phyloP scores from a whole-genome alignment of 30 jellyfish, hydroid and myxozoan genomes.

The Phacellophora camtschatica region DNA sequence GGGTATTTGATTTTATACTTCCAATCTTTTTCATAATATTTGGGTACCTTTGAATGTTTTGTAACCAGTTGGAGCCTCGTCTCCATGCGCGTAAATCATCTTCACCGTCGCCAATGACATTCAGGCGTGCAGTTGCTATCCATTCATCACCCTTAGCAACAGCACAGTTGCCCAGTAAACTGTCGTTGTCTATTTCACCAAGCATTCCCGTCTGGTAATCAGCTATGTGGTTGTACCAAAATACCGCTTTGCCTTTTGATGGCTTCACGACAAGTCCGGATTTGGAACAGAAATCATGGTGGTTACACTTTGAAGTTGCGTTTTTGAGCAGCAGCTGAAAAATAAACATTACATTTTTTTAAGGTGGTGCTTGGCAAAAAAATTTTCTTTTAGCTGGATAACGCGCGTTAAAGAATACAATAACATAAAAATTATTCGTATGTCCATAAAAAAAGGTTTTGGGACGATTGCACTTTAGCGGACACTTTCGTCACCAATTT shows the following conservation, averaged over 20 bases:
- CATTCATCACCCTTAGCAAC: constrained; percentile 85
- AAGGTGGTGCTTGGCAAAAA: no score
- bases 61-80: constrained; percentile 87
- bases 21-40: constrained; percentile 60
- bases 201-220: constrained; percentile 84
- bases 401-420: no score
- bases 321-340: constrained; percentile 56
- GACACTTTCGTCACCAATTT: no score
- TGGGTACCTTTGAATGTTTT: constrained; percentile 27
- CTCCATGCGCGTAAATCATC: constrained; percentile 96
- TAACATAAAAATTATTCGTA: no score
- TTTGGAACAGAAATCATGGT: constrained; percentile 62
- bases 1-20: constrained; percentile 44
- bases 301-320: constrained; percentile 62
- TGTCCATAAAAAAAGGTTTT: no score
- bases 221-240: constrained; percentile 85
- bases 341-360: no score
- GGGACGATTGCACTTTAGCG: no score
- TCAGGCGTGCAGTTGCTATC: constrained; percentile 89
- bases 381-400: no score
- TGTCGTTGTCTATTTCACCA: constrained; percentile 79
- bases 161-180: constrained; percentile 90
- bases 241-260: constrained; percentile 89
- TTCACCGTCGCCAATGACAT: constrained; percentile 96
- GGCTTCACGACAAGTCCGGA: constrained; percentile 81